Conservation (phyloP, 1,140 invertebrate genomes). For the Aphaenogaster floridana region DNA sequence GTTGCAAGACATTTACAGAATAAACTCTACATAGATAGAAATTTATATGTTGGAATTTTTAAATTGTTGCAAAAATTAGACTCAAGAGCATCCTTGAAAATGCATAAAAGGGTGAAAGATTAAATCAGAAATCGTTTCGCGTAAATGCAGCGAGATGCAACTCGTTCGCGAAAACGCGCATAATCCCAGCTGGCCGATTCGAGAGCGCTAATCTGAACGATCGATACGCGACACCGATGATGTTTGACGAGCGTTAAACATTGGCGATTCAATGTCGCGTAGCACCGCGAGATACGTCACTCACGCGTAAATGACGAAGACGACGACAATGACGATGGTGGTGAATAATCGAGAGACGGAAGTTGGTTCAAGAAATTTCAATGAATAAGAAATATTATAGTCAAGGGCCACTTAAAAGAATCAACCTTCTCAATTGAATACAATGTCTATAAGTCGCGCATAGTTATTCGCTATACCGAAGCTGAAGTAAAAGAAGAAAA, state of each 20-base stretch:
- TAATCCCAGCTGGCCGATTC: slow-evolving; percentile 13
- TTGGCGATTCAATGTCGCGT: slow-evolving; percentile 30
- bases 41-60: not conserved
- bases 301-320: not conserved
- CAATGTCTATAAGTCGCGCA: slow-evolving; percentile 72
- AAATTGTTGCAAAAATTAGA: not conserved
- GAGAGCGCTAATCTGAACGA: slow-evolving; percentile 29
- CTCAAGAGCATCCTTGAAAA: not conserved
- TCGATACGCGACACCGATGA: slow-evolving; percentile 30
- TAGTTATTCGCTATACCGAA: not conserved
- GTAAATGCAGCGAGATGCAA: not conserved
- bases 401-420: slow-evolving; percentile 84
- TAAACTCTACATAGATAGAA: not conserved
- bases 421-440: slow-evolving; percentile 86
- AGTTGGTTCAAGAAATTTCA: slow-evolving; percentile 83
- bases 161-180: slow-evolving; percentile 20
- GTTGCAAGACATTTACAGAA: not conserved
- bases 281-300: slow-evolving; percentile 10
- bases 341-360: slow-evolving; percentile 76
- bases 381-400: slow-evolving; percentile 84
- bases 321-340: not conserved
- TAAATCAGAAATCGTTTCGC: not conserved
- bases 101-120: not conserved
- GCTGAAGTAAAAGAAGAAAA: not conserved
- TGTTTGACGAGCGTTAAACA: slow-evolving; percentile 33